These are phyloP conservation scores for Malacoraja senta DNA, from an alignment of 2,797 vertebrate genomes.

Conservation along the genomic window DNA sequence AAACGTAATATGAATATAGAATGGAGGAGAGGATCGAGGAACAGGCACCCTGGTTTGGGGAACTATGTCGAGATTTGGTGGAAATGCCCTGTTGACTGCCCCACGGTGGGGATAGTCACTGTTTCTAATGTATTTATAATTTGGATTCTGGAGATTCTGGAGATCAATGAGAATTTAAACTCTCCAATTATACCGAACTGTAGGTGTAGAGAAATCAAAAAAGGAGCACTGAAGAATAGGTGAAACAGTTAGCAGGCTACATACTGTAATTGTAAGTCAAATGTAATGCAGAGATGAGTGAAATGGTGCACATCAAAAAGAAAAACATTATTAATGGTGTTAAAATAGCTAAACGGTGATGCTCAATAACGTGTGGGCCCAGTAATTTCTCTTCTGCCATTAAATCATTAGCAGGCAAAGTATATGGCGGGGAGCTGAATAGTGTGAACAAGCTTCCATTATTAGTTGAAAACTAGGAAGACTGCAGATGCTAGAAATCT, in stretches of 20 bases:
- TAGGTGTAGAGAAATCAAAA: not conserved
- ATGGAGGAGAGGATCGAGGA: not conserved
- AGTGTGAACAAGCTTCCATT: too few relatives aligned
- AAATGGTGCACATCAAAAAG: not conserved
- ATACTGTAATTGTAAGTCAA: not conserved
- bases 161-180: not conserved
- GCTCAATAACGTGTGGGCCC: not conserved
- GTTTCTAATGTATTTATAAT: not conserved
- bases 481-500: too few relatives aligned
- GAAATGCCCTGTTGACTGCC: not conserved
- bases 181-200: not conserved
- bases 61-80: not conserved
- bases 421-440: too few relatives aligned
- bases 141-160: not conserved
- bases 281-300: not conserved
- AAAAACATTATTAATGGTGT: not conserved
- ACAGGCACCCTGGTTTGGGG: not conserved
- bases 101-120: not conserved
- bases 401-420: too few relatives aligned
- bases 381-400: too few relatives aligned
- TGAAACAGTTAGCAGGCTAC: not conserved
- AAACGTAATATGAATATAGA: not conserved
- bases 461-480: too few relatives aligned
- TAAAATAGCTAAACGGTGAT: not conserved
- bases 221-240: not conserved